Percentiles rank a stretch among this genome's conserved stretches.
phyloP scores from a whole-genome alignment of 2,113 vertebrate species.

The Malurus elegans region DNA sequence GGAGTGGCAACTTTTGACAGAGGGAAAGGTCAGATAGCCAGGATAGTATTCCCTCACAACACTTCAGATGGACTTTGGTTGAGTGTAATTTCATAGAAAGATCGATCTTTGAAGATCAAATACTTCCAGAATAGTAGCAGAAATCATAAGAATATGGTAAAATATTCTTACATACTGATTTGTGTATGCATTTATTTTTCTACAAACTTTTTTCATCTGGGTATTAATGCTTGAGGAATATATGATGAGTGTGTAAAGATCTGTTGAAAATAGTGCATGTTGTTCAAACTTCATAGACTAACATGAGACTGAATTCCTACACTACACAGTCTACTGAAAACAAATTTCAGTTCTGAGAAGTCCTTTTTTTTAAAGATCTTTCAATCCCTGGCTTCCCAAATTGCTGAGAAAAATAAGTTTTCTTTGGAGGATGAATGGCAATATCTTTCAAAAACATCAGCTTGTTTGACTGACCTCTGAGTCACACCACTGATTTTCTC shows the following conservation, averaged over 20 bases:
- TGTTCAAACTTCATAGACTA: background rate
- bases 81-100: background rate
- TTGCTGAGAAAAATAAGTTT: background rate
- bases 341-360: background rate
- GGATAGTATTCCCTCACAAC: background rate
- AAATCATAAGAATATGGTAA: background rate
- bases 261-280: background rate
- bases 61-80: background rate
- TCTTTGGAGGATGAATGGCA: background rate
- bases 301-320: background rate
- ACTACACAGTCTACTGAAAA: background rate
- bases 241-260: background rate
- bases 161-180: background rate
- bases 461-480: background rate
- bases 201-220: background rate
- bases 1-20: background rate
- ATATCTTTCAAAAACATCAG: background rate
- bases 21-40: background rate
- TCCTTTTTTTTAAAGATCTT: background rate
- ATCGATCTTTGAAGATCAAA: background rate
- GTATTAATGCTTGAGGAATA: background rate
- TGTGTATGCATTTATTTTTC: background rate
- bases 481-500: background rate
- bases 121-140: background rate
- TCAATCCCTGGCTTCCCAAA: background rate